Percentiles rank a stretch among this genome's conserved stretches.
Evolutionary conservation across 2,888 invertebrate genomes (phyloP).

Genomic region (Scaptomyza polygonia): DNA sequence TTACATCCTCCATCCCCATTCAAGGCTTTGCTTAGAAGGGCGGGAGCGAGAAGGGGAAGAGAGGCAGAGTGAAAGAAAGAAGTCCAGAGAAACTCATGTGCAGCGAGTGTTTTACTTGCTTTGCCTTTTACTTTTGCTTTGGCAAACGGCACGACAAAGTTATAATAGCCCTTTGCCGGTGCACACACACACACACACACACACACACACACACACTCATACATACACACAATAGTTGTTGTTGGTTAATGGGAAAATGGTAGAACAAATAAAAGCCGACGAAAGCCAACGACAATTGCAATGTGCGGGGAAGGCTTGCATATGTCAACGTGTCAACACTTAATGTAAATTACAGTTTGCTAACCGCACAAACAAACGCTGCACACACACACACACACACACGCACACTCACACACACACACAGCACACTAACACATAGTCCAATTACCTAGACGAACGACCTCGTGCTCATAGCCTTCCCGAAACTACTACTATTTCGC

Average conservation of each 20-base stretch:
- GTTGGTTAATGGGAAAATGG: constrained; percentile 29
- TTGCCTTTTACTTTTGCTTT: constrained; percentile 22
- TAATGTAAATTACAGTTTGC: constrained; percentile 77
- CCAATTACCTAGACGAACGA: constrained; percentile 64
- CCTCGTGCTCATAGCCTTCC: constrained; percentile 43
- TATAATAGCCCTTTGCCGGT: constrained; percentile 71
- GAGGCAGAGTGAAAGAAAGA: neutral
- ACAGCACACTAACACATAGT: constrained; percentile 6
- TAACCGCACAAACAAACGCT: constrained; percentile 47
- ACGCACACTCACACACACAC: neutral
- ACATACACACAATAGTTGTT: constrained; percentile 14
- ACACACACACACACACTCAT: constrained; percentile 8
- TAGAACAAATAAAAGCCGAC: constrained; percentile 56
- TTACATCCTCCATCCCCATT: no score
- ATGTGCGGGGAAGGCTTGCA: constrained; percentile 33
- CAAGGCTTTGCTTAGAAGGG: neutral
- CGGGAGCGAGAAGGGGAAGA: neutral
- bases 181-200: constrained; percentile 19
- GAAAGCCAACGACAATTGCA: constrained; percentile 69
- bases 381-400: constrained; percentile 2
- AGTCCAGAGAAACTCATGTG: constrained; percentile 24
- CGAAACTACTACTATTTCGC: constrained; percentile 58
- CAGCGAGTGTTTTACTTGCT: constrained; percentile 40
- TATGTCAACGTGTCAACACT: constrained; percentile 72
- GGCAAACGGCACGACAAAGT: constrained; percentile 65